phyloP scores from a whole-genome alignment of 2,888 invertebrate species.

The Dryomyza anilis region DNA sequence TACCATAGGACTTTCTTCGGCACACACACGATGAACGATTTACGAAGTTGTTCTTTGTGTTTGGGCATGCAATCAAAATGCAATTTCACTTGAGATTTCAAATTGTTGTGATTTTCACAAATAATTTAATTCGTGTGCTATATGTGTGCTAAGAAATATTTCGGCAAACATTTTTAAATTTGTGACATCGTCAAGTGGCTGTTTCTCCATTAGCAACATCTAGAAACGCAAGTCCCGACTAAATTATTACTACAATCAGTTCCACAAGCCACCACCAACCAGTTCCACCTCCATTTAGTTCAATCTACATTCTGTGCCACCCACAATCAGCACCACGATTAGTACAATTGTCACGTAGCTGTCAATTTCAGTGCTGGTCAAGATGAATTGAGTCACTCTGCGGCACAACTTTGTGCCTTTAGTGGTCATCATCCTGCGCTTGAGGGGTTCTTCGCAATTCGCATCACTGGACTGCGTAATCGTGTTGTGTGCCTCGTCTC shows the following conservation, averaged over 20 bases:
- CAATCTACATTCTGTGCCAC: neutral
- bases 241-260: neutral
- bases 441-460: neutral
- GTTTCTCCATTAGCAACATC: neutral
- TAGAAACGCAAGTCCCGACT: neutral
- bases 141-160: no score
- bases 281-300: neutral
- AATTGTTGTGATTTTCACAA: slow-evolving; percentile 1
- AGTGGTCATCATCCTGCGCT: neutral
- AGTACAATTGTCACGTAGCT: slow-evolving; percentile 3
- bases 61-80: slow-evolving; percentile 11
- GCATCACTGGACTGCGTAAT: neutral
- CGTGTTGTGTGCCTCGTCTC: neutral
- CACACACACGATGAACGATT: no score
- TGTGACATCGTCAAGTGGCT: neutral
- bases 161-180: no score
- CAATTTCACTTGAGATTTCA: slow-evolving; percentile 3
- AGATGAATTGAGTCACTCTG: neutral
- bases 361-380: neutral
- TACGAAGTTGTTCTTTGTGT: neutral
- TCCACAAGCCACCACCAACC: neutral
- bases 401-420: neutral
- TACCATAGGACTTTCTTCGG: slow-evolving; percentile 2
- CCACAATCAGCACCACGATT: neutral
- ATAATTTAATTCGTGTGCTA: neutral